These are phyloP conservation scores for Varanus salvator DNA, from an alignment of 2,113 vertebrate genomes.

Conservation along the genomic window DNA sequence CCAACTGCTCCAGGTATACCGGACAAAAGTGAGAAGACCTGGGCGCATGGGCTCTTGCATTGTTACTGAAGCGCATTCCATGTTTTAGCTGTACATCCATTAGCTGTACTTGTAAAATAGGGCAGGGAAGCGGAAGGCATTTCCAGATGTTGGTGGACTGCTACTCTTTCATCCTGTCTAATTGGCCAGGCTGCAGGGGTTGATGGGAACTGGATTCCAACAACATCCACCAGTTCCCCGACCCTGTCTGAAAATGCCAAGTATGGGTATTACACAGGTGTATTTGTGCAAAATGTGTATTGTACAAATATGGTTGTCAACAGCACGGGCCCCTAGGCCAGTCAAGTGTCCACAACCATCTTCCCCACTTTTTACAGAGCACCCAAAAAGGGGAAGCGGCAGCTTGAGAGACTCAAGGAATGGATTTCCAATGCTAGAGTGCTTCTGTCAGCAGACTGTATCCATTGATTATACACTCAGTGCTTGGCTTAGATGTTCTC, in stretches of 20 bases:
- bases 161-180: no score
- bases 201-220: no score
- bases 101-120: background rate
- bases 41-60: background rate
- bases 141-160: no score
- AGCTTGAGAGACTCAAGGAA: background rate
- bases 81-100: background rate
- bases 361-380: background rate
- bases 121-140: no score
- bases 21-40: background rate
- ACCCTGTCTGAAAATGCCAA: background rate
- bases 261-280: background rate
- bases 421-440: background rate
- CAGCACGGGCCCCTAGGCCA: no score
- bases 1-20: slow-evolving; percentile 94
- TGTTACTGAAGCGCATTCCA: background rate
- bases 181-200: no score
- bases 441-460: background rate
- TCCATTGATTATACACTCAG: background rate
- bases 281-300: background rate
- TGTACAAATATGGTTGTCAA: no score
- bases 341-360: background rate
- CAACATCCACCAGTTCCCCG: no score
- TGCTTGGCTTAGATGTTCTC: background rate
- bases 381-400: background rate